phyloP scores from a whole-genome alignment of 2,113 vertebrate species.

The Campylomormyrus tamandua region DNA sequence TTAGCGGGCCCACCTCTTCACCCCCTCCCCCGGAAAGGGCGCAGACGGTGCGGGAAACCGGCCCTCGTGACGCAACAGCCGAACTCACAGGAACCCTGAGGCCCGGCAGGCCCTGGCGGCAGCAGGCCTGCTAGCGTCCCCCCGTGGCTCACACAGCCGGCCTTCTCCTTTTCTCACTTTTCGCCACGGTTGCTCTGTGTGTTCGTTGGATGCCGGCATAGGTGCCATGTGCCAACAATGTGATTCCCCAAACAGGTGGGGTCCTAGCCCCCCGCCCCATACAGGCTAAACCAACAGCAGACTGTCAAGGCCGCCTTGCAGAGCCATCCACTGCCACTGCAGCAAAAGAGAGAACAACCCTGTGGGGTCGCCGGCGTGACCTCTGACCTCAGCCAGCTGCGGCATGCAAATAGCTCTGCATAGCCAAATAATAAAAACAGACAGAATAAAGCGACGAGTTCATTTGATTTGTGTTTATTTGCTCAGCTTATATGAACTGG shows the following conservation, averaged over 20 bases:
- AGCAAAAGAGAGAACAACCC: neutral
- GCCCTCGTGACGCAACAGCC: neutral
- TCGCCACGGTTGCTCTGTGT: neutral
- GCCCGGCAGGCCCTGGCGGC: neutral
- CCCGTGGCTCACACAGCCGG: neutral
- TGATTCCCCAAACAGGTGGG: slow-evolving; percentile 1
- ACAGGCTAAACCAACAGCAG: neutral
- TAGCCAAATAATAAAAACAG: neutral
- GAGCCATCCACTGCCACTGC: neutral
- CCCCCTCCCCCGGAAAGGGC: neutral
- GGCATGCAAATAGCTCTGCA: neutral
- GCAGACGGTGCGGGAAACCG: neutral
- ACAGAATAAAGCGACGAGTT: neutral
- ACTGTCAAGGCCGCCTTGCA: neutral
- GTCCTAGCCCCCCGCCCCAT: neutral
- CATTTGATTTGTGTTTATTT: neutral
- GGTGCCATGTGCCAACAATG: neutral
- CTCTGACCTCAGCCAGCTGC: neutral
- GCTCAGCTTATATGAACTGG: neutral
- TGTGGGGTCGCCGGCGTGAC: neutral
- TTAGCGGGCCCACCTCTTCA: neutral
- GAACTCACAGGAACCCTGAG: neutral
- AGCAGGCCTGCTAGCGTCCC: neutral
- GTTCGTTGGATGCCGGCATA: neutral
- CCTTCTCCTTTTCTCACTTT: neutral